Evolutionary conservation across 1,140 invertebrate species (phyloP), one percentile per base, ranked within the genome.

Genomic region (Drosophila willistoni): DNA sequence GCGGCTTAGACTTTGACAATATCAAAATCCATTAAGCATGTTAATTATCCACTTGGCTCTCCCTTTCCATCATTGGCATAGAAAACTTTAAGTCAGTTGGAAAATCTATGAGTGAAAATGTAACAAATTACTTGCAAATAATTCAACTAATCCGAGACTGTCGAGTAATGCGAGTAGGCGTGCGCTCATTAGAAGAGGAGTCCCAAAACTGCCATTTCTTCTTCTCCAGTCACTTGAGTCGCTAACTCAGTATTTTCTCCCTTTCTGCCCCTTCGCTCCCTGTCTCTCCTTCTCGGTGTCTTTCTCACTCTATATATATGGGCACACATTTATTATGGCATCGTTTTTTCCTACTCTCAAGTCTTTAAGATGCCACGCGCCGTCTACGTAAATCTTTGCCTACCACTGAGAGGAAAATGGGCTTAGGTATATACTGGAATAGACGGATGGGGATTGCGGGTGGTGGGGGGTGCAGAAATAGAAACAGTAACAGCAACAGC

Each of bases 41-140:
- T 83, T 86, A 86, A 86, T 87, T 86, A 86, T 61, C 73, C 57
- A 70, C 66, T 74, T 47, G 14, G 44, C 44, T 51, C 44, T 22
- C 17, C 19, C 61, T 67, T 64, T 66, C 70, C 56, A 56, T 13
- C 22, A 19, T 39, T 61, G 44, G 69, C 67, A 54, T 61, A 64
- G 62, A 57, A 44, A 51, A 47, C 61, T 70, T 57, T 41, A 68
- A 83, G 60, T 57, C 73, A 44, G 68, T 36, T 5, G 63, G 65
- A 68, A 64, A 78, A 68, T 72, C 76, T 64, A 68, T 61, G 75
- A 66, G 75, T 78, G 75, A 65, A 64, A 79, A 79, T 64, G 73
- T 89, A 89, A 86, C 86, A 87, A 87, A 87, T 87, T 87, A 89
- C 84, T 89, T 80, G 84, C 84, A 87, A 87, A 87, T 87, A 87